Evolutionary conservation across 2,113 vertebrate species (phyloP).

Genomic region (Mirounga angustirostris): DNA sequence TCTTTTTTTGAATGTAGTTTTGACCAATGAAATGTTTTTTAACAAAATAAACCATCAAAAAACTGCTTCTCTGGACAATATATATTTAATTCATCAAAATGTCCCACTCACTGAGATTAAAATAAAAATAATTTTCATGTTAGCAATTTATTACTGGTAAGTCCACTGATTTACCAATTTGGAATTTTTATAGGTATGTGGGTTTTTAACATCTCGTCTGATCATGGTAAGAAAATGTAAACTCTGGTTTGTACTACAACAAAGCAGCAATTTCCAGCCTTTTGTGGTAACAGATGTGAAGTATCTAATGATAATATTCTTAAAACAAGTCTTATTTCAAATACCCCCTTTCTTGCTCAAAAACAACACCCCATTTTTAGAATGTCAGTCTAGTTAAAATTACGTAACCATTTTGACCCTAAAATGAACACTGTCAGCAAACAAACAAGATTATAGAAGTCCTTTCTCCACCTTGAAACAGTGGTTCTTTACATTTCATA

Average conservation of each 20-base stretch:
- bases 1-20: background rate
- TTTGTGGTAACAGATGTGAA: background rate
- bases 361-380: background rate
- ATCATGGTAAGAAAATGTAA: background rate
- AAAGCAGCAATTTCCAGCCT: background rate
- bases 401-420: constrained; percentile 40
- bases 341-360: constrained; percentile 14
- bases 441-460: constrained; percentile 56
- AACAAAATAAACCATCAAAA: background rate
- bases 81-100: background rate
- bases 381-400: constrained; percentile 50
- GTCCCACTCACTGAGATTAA: background rate
- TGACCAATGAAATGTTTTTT: background rate
- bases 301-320: background rate
- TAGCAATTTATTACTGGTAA: background rate
- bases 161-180: background rate
- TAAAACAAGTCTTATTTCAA: constrained; percentile 62
- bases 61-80: background rate
- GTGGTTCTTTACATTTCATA: constrained; percentile 69
- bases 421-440: constrained; percentile 66
- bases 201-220: background rate
- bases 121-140: background rate
- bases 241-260: background rate
- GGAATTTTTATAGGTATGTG: background rate
- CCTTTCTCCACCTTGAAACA: constrained; percentile 64